Evolutionary conservation across 2,888 invertebrate species (phyloP).

Genomic region (Prosapia bicincta): DNA sequence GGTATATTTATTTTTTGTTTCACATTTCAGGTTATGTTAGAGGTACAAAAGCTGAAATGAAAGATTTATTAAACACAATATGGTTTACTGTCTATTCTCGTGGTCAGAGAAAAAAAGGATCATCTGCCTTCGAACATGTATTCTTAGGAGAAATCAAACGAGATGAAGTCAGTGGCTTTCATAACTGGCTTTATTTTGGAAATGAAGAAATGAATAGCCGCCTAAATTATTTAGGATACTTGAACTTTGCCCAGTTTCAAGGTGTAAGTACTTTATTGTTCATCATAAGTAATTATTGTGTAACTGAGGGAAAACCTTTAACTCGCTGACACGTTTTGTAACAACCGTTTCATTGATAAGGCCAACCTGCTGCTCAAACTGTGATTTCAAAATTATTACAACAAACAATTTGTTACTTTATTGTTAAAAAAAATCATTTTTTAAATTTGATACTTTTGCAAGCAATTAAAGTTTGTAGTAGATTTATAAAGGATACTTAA

Average conservation of each 20-base stretch:
- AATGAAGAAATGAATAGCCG: conserved; percentile 48
- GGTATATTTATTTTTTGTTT: too few relatives aligned
- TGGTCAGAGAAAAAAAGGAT: conserved; percentile 46
- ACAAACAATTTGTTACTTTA: too few relatives aligned
- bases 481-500: too few relatives aligned
- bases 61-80: conserved; percentile 40
- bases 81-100: conserved; percentile 51
- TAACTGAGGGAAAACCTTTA: too few relatives aligned
- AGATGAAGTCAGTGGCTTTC: conserved; percentile 53
- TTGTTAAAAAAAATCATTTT: too few relatives aligned
- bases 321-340: too few relatives aligned
- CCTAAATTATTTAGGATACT: conserved; percentile 48
- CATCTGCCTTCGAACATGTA: conserved; percentile 59
- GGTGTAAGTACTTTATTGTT: conserved; percentile 38
- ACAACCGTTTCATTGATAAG: too few relatives aligned
- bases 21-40: conserved; percentile 29
- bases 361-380: too few relatives aligned
- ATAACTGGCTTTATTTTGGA: conserved; percentile 57
- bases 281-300: too few relatives aligned
- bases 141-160: conserved; percentile 57
- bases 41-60: conserved; percentile 36
- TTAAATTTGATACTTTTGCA: too few relatives aligned
- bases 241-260: conserved; percentile 41
- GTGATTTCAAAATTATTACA: too few relatives aligned
- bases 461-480: too few relatives aligned